Base-by-base conservation (phyloP, 2,113 vertebrate species). In the Chrysemys picta region DNA sequence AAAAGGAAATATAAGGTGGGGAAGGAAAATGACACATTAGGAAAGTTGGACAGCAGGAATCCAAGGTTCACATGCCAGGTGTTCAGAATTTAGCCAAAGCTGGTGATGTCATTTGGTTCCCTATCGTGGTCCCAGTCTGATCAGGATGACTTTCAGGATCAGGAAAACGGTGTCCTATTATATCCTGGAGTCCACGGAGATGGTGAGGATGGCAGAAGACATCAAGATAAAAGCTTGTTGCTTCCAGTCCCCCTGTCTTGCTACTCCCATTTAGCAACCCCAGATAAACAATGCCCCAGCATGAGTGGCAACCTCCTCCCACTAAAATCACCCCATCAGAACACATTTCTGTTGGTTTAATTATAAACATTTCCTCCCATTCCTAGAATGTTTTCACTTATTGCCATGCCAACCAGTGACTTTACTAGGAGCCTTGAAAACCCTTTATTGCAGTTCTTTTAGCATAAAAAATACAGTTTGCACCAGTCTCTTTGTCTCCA, bases 111-210 rank as follows among this genome's bases (percentile, higher is more conserved):
- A 21, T 85, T 85, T 69, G 56, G 22, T 29, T 72, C 38, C 52
- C 84, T 13, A 24, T 85, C 47, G 83, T 53, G 62, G 47, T 72
- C 65, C 9, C 42, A 21, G 29, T 6, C 16, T 79, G n/a, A 25
- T 10, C 72, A 72, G 49, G 45, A 86, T 78, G 17, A 10, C 8
- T 22, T 75, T 91, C 1, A 0, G 1, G 16, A 57, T 10, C 0
- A 75, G 69, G 38, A 24, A 10, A 90, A 69, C 5, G 19, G 12
- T 80, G 27, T 49, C 25, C 25, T 16, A 24, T 10, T 42, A 16
- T 4, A 24, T 1, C 31, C 19, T 25, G 10, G 2, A 78, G 9
- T 25, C 17, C 38, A 4, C 1, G n/a, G 47, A 31, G 29, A 50
- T 14, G 24, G 24, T 47, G 72, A 62, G 3, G 11, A 19, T 91